Base-by-base conservation (phyloP, 2,797 vertebrate species). In the Sebastes minor region DNA sequence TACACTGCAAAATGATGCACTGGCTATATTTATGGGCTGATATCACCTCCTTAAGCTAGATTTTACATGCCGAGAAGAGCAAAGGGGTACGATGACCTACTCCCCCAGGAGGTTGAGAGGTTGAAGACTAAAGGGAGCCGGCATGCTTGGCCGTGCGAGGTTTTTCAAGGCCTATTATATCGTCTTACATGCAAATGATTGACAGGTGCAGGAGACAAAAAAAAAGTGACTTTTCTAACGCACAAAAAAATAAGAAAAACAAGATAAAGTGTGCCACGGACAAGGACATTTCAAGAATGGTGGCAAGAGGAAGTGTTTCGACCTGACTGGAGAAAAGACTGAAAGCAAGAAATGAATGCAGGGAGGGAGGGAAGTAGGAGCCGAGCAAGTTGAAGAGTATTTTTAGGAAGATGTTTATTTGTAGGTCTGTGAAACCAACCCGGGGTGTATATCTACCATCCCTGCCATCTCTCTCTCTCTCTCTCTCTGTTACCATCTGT, bases 351-450 rank as follows among this genome's bases (percentile, higher is more conserved):
- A 23, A 49, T 11, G 33, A 64, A 32, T 16, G 28, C 25, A 62
- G 6, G 64, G 63, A 73, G 71, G 46, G 63, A 73, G 71, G 46
- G 62, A 75, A 52, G 72, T 16, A 23, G 68, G 77, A 88, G 85
- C 81, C 42, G 22, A 80, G 85, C 87, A 88, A 89, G 86, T 90
- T 87, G 63, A 81, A 68, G 86, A 82, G 91, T 96, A 96, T 96
- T 95, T 96, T 94, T 96, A 96, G 95, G 84, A 84, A 86, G 91
- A 94, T 89, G 94, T 95, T 95, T 96, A 96, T 96, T 96, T 95
- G 92, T 88, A 91, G 95, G 91, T 86, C 89, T 83, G 90, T 94
- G 94, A 96, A 96, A 95, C 95, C 91, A 94, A 95, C 86, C 92
- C 92, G 87, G 88, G 93, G 86, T 92, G 85, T 92, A 91, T 88